These are phyloP conservation scores for Graptemys geographica DNA, from an alignment of 2,797 vertebrate species.

Conservation along the genomic window DNA sequence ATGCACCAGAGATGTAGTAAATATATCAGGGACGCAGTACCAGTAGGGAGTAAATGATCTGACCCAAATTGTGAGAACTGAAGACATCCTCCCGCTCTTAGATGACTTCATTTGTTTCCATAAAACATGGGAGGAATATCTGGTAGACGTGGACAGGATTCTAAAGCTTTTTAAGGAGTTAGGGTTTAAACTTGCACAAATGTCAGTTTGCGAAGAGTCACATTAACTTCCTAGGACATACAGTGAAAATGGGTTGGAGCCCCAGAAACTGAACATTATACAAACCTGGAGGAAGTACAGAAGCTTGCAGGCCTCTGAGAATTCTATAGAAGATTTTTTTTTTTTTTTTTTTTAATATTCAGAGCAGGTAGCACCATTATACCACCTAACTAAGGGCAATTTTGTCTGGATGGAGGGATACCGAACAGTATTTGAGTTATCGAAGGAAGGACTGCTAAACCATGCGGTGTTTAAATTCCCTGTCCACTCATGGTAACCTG, in stretches of 20 bases:
- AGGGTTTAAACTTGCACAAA: not conserved
- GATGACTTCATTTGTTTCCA: not conserved
- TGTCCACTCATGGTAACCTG: not conserved
- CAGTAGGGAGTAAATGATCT: too few species aligned
- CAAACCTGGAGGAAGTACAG: not conserved
- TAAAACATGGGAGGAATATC: not conserved
- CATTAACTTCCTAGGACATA: not conserved
- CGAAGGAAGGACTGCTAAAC: not conserved
- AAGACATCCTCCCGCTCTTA: not conserved
- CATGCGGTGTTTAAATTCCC: not conserved
- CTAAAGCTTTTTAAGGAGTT: not conserved
- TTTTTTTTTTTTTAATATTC: not conserved
- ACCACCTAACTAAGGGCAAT: not conserved
- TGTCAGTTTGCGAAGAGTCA: not conserved
- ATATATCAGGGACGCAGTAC: too few species aligned
- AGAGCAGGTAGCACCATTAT: not conserved
- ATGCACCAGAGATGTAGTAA: too few species aligned
- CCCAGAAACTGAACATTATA: not conserved
- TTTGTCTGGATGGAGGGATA: not conserved
- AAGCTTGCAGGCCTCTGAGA: not conserved
- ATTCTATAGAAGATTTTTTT: not conserved
- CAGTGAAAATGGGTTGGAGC: not conserved
- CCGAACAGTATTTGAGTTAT: too few species aligned
- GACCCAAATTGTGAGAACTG: not conserved
- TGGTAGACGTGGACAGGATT: not conserved